Evolutionary conservation across 2,888 invertebrate species (phyloP).

Genomic region (Tinea trinotella): DNA sequence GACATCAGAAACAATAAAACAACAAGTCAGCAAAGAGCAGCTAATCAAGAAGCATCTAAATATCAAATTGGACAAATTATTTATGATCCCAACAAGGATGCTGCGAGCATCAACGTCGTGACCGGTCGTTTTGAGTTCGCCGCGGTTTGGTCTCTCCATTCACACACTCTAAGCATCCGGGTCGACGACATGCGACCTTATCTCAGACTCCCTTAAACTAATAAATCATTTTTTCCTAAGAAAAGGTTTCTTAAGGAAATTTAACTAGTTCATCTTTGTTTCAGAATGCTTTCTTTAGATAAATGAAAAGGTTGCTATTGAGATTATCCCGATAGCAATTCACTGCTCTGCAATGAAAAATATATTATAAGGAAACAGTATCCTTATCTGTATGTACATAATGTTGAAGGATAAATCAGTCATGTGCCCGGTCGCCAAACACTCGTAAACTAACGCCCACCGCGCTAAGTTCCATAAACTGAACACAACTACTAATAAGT

Average conservation of each 20-base stretch:
- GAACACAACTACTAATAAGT: constrained; percentile 38
- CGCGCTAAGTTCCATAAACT: constrained; percentile 31
- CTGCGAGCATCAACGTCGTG: constrained; percentile 12
- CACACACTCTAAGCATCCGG: constrained; percentile 39
- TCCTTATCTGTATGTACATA: neutral
- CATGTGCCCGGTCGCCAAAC: constrained; percentile 3
- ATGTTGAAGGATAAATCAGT: constrained; percentile 11
- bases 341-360: neutral
- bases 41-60: neutral
- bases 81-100: constrained; percentile 2
- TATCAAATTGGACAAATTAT: constrained; percentile 10
- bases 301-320: no score
- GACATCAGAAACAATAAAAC: neutral
- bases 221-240: constrained; percentile 24
- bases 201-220: constrained; percentile 33
- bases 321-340: no score
- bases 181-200: constrained; percentile 38
- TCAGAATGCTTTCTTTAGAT: no score
- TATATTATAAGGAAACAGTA: neutral
- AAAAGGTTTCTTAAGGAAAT: neutral
- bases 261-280: neutral
- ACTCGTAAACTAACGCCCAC: constrained; percentile 29
- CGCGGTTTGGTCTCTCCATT: constrained; percentile 13
- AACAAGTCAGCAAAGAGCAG: neutral
- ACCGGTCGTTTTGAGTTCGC: constrained; percentile 16